Percentiles rank a stretch among this genome's conserved stretches.
These are phyloP conservation scores for Dendrocopos noguchii DNA, from an alignment of 2,113 vertebrate genomes.

Conservation along the genomic window DNA sequence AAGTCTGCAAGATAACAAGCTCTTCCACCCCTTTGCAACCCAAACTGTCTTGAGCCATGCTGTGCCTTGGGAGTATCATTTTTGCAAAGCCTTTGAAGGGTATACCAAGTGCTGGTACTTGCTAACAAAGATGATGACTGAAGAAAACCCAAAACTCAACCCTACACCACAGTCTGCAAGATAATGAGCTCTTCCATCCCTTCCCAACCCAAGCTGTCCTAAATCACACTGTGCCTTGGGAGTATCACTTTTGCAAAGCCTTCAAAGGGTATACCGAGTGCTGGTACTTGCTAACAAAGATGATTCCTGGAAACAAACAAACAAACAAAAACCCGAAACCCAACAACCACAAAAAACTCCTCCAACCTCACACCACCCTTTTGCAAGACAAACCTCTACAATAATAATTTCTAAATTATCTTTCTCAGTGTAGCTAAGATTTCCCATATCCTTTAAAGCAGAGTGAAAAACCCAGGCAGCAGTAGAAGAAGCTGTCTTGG, in stretches of 20 bases:
- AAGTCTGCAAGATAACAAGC: neutral
- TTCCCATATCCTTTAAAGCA: neutral
- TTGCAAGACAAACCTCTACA: neutral
- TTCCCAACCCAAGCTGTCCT: neutral
- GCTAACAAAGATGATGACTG: neutral
- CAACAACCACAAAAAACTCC: too few relatives aligned
- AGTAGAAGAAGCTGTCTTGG: neutral
- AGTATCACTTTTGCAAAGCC: neutral
- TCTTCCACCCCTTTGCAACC: neutral
- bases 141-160: too few relatives aligned
- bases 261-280: neutral
- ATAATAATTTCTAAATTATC: neutral
- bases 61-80: neutral
- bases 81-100: neutral
- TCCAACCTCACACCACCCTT: neutral
- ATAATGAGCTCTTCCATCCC: neutral
- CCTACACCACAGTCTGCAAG: neutral
- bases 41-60: neutral
- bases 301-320: too few relatives aligned
- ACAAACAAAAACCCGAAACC: too few relatives aligned
- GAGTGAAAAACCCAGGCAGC: neutral
- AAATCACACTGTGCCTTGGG: neutral
- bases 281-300: neutral
- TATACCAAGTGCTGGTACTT: neutral
- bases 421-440: neutral